Evolutionary conservation across 2,888 invertebrate species (phyloP), one percentile per base, ranked within the genome.

Genomic region (Pharmacophagus antenor): DNA sequence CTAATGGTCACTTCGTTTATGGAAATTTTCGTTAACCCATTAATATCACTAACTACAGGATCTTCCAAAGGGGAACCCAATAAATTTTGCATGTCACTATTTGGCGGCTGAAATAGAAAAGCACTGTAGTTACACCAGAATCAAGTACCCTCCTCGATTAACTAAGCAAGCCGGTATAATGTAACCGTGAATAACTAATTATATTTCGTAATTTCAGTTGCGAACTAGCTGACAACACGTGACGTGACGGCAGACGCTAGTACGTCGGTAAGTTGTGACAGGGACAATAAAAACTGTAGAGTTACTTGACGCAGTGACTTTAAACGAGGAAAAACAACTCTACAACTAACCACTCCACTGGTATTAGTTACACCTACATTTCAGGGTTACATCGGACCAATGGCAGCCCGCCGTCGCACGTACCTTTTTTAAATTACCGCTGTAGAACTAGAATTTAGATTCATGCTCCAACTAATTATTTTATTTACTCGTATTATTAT

Each of bases 351-450:
- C 18, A 44, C 20, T n/a, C 15, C 31, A 31, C 49, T 7, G 10
- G 31, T 52, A 47, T 47, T 47, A 31, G 50, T n/a, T 44, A 60
- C 60, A 55, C 60, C 60, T 51, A 55, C 55, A 50, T 55, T 44
- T 60, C 60, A 60, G 55, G 60, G 60, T 60, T 56, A 60, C 17
- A 8, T 46, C 17, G 31, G 55, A 55, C 60, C 60, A 60, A 60
- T 60, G 17, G 55, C 20, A 42, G 27, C 4, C n/a, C n/a, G n/a
- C n/a, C n/a, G n/a, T n/a, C n/a, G n/a, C n/a, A n/a, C 31, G 31
- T 31, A 12, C 31, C 2, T 21, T 10, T 48, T 56, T 23, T 37
- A 48, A 44, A 25, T 23, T 22, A 22, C 37, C 53, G 23, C 17
- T 17, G 6, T 8, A 49, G 6, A 47, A 47, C 8, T 12, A 31